Base-by-base conservation (phyloP, 2,113 vertebrate genomes). In the Urocolius indicus region DNA sequence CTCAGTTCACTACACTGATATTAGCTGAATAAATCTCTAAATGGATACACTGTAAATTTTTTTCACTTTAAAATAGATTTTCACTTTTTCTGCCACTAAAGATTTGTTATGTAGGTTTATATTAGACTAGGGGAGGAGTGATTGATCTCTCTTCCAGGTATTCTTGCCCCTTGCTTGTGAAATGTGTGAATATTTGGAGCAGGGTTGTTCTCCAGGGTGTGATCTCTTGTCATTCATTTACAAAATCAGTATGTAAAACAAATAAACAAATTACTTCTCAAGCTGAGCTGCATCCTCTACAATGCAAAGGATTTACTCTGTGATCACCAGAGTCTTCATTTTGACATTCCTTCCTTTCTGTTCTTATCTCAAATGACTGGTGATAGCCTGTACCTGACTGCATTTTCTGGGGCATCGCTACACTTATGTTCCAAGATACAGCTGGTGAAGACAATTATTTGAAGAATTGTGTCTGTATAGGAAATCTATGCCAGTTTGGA, bases 401-500 rank as follows among this genome's bases (percentile, higher is more conserved):
- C 27, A 34, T 78, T 48, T 63, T 57, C 43, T 72, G 30, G 21
- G 27, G 5, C 36, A 76, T 46, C 4, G 4, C 29, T 83, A 36
- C 1, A 5, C 26, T 38, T 6, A 43, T 59, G 26, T 68, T 91
- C 63, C 65, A 32, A 87, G 30, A 16, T 78, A 75, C 34, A 91
- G 21, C 34, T 75, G 41, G 22, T 2, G 3, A 92, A 91, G n/a
- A 30, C 48, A 94, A 67, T 92, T 91, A 75, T 41, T 77, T 26
- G 30, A 18, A 81, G 17, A 30, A 16, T 18, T 76, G 19, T 76
- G 43, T 63, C 41, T 21, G 72, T 86, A 69, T 29, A 90, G 85
- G 59, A 92, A 94, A 96, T 93, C 89, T 84, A 67, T 95, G 43
- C 30, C 21, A 41, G 51, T 78, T 77, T 72, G 21, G 10, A 75